phyloP scores from a whole-genome alignment of 35 echinoderm and acorn worm genomes.

The Apostichopus japonicus region DNA sequence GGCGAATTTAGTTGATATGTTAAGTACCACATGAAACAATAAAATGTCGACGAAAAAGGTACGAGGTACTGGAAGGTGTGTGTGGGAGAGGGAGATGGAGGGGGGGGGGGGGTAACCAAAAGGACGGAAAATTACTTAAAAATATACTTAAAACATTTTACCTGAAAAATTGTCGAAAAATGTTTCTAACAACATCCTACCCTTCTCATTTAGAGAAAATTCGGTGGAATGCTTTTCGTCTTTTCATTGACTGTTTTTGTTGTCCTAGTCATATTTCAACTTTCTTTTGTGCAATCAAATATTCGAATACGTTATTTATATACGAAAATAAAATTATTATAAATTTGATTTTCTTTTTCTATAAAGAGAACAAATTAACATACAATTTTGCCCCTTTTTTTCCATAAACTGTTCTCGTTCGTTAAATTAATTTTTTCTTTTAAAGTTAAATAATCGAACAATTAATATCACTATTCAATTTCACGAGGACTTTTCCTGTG shows the following conservation, averaged over 20 bases:
- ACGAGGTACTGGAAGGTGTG: background rate
- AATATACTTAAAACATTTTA: too few species aligned
- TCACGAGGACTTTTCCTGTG: background rate
- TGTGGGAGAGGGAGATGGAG: background rate
- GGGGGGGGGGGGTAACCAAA: background rate
- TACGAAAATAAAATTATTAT: background rate
- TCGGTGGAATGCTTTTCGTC: too few species aligned
- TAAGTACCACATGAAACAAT: too few species aligned
- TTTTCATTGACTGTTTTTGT: background rate
- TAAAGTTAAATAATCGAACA: too few species aligned
- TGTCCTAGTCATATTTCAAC: background rate
- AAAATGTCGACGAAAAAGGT: too few species aligned
- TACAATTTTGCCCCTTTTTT: background rate
- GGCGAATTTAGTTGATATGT: too few species aligned
- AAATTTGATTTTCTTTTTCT: background rate
- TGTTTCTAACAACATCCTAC: too few species aligned
- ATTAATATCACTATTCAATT: background rate
- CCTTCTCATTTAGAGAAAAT: too few species aligned
- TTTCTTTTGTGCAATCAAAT: background rate
- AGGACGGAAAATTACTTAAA: background rate
- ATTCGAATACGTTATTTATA: background rate
- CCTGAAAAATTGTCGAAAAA: too few species aligned
- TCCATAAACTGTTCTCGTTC: background rate
- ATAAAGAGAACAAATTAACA: background rate
- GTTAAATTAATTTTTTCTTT: too few species aligned